Evolutionary conservation across 2,888 invertebrate species (phyloP), one percentile per base, ranked within the genome.

Genomic region (Caenorhabditis afra): DNA sequence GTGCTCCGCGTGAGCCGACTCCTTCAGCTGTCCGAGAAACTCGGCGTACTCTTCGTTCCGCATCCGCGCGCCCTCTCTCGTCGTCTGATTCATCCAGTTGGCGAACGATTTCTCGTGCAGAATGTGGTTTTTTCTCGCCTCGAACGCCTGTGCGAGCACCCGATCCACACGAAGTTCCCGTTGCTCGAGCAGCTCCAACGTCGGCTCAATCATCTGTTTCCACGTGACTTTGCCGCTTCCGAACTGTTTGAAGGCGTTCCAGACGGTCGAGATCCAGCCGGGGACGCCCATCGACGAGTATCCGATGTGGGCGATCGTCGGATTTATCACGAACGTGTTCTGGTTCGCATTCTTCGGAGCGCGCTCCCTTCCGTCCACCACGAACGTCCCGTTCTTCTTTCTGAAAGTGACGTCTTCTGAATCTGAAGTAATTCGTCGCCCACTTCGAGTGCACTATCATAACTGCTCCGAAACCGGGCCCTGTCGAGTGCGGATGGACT

Each of bases 261-360:
- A 81, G 11, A 81, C 49, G 16, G 67, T 59, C 5, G 81, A 76
- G 3, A 83, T 67, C 76, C 76, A 68, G 5, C 83, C 83, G 4
- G 83, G 83, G 4, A 77, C 65, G 18, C 76, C 79, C 39, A 77
- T 83, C 1, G 83, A 83, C 1, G 83, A 79, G 45, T 83, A 83
- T 16, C 83, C 83, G 58, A 74, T 71, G 39, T 81, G 75, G 3
- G 74, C 75, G n/a, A 78, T 67, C 4, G 66, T 73, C 8, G 82
- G 80, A 22, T 82, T 82, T 8, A 64, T 79, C 2, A 73, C 70
- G 35, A 81, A 82, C 1, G 82, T 82, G 37, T 82, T 71, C 49
- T 71, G 71, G 16, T 79, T 81, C 1, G 79, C 82, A 18, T 55
- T 75, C 39, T 73, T 76, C 7, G 83, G 81, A 14, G 81, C 73